These are phyloP conservation scores for Troides oblongomaculatus DNA, from an alignment of 2,888 invertebrate species.

Conservation along the genomic window DNA sequence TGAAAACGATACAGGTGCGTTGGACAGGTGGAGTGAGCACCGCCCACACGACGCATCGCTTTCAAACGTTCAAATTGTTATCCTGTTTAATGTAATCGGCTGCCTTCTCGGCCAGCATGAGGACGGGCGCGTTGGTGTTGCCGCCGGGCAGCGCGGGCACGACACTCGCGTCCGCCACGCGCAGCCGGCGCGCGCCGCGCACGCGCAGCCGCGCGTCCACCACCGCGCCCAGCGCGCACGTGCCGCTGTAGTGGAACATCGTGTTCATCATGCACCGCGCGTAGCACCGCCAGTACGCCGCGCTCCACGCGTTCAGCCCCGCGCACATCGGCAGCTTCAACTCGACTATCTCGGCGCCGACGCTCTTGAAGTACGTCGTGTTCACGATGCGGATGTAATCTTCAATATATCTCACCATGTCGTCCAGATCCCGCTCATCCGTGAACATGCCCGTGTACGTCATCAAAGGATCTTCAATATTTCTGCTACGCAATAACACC, in stretches of 20 bases:
- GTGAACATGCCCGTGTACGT: slow-evolving; percentile 38
- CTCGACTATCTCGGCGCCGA: slow-evolving; percentile 40
- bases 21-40: background rate
- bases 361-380: slow-evolving; percentile 41
- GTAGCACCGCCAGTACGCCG: slow-evolving; percentile 81
- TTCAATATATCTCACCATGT: slow-evolving; percentile 37
- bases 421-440: slow-evolving; percentile 41
- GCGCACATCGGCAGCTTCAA: slow-evolving; percentile 63
- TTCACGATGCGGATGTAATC: slow-evolving; percentile 43
- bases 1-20: background rate
- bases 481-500: slow-evolving; percentile 38
- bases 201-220: slow-evolving; percentile 40
- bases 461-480: slow-evolving; percentile 41
- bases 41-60: no score
- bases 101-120: slow-evolving; percentile 43
- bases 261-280: slow-evolving; percentile 72
- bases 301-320: slow-evolving; percentile 76
- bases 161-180: slow-evolving; percentile 43
- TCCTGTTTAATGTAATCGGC: slow-evolving; percentile 35
- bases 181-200: slow-evolving; percentile 36
- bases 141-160: slow-evolving; percentile 40
- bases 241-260: slow-evolving; percentile 75
- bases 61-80: slow-evolving; percentile 4
- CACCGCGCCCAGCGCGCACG: slow-evolving; percentile 41
- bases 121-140: slow-evolving; percentile 41